phyloP scores from a whole-genome alignment of 2,113 vertebrate genomes.

The Phylloscopus trochiloides region DNA sequence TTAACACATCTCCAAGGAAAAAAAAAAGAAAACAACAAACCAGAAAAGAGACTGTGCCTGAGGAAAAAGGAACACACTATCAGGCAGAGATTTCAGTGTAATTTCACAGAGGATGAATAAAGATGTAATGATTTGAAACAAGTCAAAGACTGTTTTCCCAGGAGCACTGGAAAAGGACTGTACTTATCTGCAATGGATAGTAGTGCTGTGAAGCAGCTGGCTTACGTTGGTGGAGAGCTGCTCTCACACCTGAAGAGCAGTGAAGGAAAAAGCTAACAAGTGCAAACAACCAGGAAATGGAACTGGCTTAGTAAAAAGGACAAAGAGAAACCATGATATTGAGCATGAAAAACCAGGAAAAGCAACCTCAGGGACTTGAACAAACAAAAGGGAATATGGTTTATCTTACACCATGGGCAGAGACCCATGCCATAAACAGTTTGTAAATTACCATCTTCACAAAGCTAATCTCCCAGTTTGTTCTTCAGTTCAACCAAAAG shows the following conservation, averaged over 20 bases:
- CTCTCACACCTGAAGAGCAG: background rate
- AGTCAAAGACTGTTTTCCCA: background rate
- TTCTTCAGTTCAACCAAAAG: background rate
- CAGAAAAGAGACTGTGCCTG: no score
- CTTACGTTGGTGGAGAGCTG: background rate
- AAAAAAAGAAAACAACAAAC: background rate
- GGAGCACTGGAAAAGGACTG: background rate
- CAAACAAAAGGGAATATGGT: background rate
- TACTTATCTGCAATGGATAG: background rate
- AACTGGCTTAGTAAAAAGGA: background rate
- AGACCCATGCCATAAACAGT: background rate
- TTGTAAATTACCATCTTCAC: background rate
- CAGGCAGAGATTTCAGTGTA: background rate
- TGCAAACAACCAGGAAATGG: background rate
- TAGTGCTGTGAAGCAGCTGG: background rate
- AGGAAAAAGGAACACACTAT: background rate
- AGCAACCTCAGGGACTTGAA: background rate
- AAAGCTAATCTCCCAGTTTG: background rate
- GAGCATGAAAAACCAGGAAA: background rate
- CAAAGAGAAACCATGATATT: background rate
- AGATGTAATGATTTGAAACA: background rate
- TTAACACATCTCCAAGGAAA: background rate
- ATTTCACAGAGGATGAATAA: background rate
- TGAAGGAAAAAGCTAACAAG: background rate
- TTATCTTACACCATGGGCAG: background rate